Conservation (phyloP, 2,888 invertebrate species). For the Panorpa germanica region DNA sequence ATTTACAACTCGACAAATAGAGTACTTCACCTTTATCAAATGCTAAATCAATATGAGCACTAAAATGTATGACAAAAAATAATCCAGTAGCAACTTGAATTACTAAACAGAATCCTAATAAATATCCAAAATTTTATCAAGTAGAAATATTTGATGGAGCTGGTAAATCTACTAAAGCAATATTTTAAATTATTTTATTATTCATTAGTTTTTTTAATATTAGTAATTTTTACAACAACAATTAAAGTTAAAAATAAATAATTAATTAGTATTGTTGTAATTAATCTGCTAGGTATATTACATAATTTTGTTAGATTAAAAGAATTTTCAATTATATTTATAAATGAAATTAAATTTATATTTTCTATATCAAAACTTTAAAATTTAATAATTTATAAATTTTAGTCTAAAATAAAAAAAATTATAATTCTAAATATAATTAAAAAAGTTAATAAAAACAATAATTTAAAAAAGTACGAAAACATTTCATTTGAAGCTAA, state of each 20-base stretch:
- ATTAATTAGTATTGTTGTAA: constrained; percentile 32
- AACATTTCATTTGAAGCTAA: constrained; percentile 41
- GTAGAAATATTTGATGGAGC: constrained; percentile 37
- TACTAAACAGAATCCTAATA: constrained; percentile 39
- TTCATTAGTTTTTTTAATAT: constrained; percentile 29
- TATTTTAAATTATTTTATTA: constrained; percentile 32
- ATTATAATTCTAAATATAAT: constrained; percentile 16
- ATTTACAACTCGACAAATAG: constrained; percentile 52
- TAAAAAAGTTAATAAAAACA: constrained; percentile 15
- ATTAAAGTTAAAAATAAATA: constrained; percentile 39
- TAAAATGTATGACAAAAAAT: constrained; percentile 51
- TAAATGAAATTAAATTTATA: constrained; percentile 16
- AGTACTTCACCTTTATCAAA: constrained; percentile 45
- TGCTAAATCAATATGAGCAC: constrained; percentile 38
- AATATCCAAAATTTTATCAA: constrained; percentile 51
- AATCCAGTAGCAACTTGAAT: constrained; percentile 48
- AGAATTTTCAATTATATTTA: constrained; percentile 26
- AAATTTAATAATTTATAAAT: constrained; percentile 19
- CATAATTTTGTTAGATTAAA: constrained; percentile 31
- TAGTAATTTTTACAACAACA: constrained; percentile 35
- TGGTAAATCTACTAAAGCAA: constrained; percentile 36
- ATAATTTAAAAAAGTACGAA: constrained; percentile 20
- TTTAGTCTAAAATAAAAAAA: constrained; percentile 16
- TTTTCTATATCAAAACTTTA: constrained; percentile 23
- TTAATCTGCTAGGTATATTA: constrained; percentile 28